These are phyloP conservation scores for Motacilla alba DNA, from an alignment of 2,113 vertebrate genomes.

Conservation along the genomic window DNA sequence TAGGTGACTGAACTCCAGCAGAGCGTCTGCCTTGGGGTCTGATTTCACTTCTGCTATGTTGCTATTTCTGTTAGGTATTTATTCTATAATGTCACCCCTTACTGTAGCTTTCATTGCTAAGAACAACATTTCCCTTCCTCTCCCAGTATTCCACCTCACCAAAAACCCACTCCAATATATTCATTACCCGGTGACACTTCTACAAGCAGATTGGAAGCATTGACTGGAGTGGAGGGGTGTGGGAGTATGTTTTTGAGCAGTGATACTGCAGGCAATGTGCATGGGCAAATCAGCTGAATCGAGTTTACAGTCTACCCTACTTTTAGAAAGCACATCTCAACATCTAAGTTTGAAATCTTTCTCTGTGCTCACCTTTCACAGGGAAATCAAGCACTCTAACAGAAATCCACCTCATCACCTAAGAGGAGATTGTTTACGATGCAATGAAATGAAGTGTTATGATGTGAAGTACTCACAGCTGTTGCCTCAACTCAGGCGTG, in stretches of 20 bases:
- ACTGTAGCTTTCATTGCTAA: background rate
- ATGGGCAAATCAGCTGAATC: accelerated
- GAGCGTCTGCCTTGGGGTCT: background rate
- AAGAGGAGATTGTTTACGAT: background rate
- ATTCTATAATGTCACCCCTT: background rate
- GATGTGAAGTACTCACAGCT: slow-evolving; percentile 84
- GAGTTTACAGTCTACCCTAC: background rate
- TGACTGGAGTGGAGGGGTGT: background rate
- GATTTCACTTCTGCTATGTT: background rate
- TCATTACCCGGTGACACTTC: background rate
- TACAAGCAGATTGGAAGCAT: background rate
- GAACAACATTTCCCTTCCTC: background rate
- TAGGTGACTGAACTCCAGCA: background rate
- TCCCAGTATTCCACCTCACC: background rate
- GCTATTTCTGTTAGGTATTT: background rate
- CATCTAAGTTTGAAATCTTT: background rate
- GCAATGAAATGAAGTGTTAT: background rate
- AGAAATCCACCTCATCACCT: background rate
- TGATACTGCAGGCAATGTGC: background rate
- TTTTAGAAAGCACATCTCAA: background rate
- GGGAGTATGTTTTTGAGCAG: background rate
- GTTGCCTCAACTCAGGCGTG: slow-evolving; percentile 81
- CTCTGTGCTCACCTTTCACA: background rate
- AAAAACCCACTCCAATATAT: accelerated
- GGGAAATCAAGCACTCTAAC: background rate